These are phyloP conservation scores for Pantherophis guttatus DNA, from an alignment of 2,113 vertebrate species.

Conservation along the genomic window DNA sequence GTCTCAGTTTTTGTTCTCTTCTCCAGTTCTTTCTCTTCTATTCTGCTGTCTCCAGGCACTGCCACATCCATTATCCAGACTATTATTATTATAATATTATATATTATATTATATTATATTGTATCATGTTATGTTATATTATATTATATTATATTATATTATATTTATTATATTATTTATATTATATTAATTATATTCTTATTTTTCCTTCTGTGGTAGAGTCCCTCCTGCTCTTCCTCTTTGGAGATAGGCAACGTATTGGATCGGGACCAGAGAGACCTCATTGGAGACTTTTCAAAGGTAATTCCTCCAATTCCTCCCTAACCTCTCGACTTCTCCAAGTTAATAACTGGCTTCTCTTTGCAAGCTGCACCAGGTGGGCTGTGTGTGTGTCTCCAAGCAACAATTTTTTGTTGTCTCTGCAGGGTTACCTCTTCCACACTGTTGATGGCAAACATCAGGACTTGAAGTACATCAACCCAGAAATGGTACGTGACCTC, in stretches of 20 bases:
- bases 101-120: no score
- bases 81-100: no score
- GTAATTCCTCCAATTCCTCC: conserved; percentile 56
- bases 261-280: conserved; percentile 79
- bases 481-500: conserved; percentile 79
- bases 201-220: conserved; percentile 42
- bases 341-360: background rate
- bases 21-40: no score
- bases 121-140: no score
- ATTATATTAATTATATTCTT: no score
- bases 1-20: no score
- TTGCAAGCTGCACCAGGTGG: background rate
- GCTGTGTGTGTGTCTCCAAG: background rate
- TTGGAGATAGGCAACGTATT: conserved; percentile 84
- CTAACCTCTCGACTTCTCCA: no score
- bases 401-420: background rate
- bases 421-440: conserved; percentile 83
- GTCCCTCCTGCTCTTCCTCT: conserved; percentile 49
- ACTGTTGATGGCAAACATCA: conserved; percentile 90
- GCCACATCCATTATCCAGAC: no score
- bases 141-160: no score
- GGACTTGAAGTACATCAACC: conserved; percentile 92
- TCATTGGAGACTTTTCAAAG: conserved; percentile 97
- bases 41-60: no score
- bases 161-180: no score